Evolutionary conservation across 2,888 invertebrate species (phyloP).

Genomic region (Eilema griseolum): DNA sequence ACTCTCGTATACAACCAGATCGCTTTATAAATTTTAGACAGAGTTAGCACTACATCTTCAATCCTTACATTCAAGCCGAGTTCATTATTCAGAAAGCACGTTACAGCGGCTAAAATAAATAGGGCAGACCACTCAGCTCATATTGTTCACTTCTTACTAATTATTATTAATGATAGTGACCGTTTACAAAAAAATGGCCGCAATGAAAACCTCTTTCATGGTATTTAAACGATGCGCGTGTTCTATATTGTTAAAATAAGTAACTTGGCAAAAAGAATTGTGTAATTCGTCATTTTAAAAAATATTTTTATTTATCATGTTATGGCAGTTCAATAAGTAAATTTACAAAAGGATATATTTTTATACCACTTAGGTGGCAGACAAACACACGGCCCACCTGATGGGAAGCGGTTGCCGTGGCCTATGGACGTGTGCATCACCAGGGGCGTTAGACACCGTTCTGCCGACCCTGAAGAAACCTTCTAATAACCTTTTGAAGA

Average conservation of each 20-base stretch:
- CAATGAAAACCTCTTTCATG: conserved; percentile 45
- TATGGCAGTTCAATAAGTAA: too few species aligned
- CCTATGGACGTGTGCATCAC: too few species aligned
- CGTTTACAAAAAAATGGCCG: conserved; percentile 61
- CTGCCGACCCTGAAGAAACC: too few species aligned
- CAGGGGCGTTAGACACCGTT: too few species aligned
- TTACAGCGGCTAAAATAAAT: conserved; percentile 69
- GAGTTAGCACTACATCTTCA: conserved; percentile 8
- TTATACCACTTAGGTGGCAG: too few species aligned
- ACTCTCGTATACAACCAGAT: conserved; percentile 24
- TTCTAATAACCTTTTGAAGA: too few species aligned
- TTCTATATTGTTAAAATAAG: conserved; percentile 31
- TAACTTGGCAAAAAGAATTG: conserved; percentile 20
- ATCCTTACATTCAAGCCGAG: conserved; percentile 15
- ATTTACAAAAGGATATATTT: too few species aligned
- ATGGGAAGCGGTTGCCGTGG: too few species aligned
- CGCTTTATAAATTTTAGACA: conserved; percentile 27
- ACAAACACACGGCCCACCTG: too few species aligned
- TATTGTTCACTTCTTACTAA: conserved; percentile 75
- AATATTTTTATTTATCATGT: background rate
- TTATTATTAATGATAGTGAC: conserved; percentile 81
- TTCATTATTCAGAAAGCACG: conserved; percentile 29
- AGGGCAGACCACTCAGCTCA: conserved; percentile 76
- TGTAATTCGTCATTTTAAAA: background rate
- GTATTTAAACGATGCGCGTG: conserved; percentile 35